Base-by-base conservation (phyloP, 2,797 vertebrate species). In the Champsocephalus gunnari region DNA sequence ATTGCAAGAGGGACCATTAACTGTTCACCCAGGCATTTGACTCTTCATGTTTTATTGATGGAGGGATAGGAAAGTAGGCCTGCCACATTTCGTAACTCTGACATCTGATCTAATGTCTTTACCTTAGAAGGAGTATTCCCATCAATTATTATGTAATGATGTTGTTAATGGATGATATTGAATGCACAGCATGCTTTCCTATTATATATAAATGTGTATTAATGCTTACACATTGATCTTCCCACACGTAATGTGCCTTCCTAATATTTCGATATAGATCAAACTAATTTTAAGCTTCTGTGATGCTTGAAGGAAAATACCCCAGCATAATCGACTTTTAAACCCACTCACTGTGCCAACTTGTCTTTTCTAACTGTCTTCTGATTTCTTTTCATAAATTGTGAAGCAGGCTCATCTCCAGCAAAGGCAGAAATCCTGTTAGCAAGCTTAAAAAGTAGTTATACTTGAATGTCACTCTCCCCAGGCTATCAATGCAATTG, bases 1-100 rank as follows among this genome's bases (percentile, higher is more conserved):
- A 85, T 65, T 73, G 84, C 77, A 81, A 85, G 80, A 71, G 57
- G 71, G 87, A 64, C 77, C 75, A 88, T 93, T 88, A 90, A 69
- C 74, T 79, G 83, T 89, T 82, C 79, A 89, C 54, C 74, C 77
- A 81, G 82, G 77, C 76, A 24, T 82, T 83, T 77, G 81, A 86
- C 79, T 77, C 24, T 1, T 64, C 73, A 59, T 44, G 51, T 87
- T 82, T 88, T 87, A 82, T 79, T 76, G 85, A 87, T 79, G 74
- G 71, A 67, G 74, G 59, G 54, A 67, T 71, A 71, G 50, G 41
- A 62, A 69, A 75, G 54, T 9, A 28, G 56, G 56, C 60, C 57
- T 56, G 65, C 66, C 62, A 67, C 45, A 74, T 66, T 65, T 67
- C 85, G 69, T 64, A 65, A 56, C 62, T 50, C 34, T 75, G 82